A percentile compares a stretch with the other conserved stretches of the same genome.
Conservation (phyloP, 1,140 invertebrate genomes). For the Scaptomyza pallida region DNA sequence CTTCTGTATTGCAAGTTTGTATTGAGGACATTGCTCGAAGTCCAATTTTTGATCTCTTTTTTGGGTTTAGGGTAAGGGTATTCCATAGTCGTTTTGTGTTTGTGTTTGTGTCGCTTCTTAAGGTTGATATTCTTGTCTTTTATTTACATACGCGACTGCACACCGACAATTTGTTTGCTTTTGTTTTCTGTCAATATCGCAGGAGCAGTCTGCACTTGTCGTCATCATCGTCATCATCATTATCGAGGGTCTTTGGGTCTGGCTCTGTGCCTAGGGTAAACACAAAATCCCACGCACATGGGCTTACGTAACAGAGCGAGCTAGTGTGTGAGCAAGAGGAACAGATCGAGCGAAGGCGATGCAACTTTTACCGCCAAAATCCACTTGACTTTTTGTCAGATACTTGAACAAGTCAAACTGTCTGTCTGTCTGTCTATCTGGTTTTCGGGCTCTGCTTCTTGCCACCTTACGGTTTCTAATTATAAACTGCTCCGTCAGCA, state of each 20-base stretch:
- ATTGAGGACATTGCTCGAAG: no score
- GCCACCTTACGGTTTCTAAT: constrained; percentile 65
- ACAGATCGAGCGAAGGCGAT: constrained; percentile 20
- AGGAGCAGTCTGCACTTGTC: constrained; percentile 68
- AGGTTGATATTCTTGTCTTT: constrained; percentile 36
- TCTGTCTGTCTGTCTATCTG: constrained; percentile 14
- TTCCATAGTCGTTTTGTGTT: neutral
- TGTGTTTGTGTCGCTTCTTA: neutral
- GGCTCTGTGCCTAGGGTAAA: constrained; percentile 56
- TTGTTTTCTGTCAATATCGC: constrained; percentile 78
- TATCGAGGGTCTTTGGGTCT: constrained; percentile 31
- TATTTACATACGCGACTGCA: constrained; percentile 73
- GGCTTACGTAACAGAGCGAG: constrained; percentile 50
- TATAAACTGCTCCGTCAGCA: constrained; percentile 79
- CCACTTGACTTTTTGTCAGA: constrained; percentile 69
- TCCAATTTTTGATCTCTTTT: no score
- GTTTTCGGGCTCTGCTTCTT: constrained; percentile 28
- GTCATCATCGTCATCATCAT: constrained; percentile 55
- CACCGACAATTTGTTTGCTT: constrained; percentile 75
- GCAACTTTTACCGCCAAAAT: constrained; percentile 72
- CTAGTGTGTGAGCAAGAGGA: neutral
- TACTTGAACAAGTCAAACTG: constrained; percentile 58
- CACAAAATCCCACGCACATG: constrained; percentile 66
- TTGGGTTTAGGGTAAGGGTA: neutral
- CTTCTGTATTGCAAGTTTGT: no score